Percentiles rank a stretch among this genome's conserved stretches.
Conservation (phyloP, 2,113 vertebrate genomes). For the Anarrhichthys ocellatus region DNA sequence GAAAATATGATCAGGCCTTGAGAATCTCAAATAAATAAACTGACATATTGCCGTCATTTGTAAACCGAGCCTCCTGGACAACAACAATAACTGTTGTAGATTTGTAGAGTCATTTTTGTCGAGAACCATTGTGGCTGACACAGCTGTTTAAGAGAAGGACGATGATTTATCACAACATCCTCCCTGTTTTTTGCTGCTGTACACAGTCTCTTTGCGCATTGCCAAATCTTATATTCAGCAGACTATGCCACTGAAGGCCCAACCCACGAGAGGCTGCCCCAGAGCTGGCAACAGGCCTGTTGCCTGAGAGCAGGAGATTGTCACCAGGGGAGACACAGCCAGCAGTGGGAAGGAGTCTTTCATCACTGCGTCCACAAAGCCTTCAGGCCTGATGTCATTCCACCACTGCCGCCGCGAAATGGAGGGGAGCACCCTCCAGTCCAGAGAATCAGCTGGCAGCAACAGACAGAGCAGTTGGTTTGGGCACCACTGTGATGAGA, state of each 20-base stretch:
- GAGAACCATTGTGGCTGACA: not conserved
- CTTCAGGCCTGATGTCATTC: conserved; percentile 21
- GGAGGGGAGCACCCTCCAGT: not conserved
- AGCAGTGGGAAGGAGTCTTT: conserved; percentile 3
- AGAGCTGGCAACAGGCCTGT: not conserved
- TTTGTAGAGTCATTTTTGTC: conserved; percentile 1
- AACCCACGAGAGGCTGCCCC: not conserved
- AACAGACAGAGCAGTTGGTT: not conserved
- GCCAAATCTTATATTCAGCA: conserved; percentile 9
- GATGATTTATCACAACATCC: not conserved
- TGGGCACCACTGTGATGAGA: conserved; percentile 13
- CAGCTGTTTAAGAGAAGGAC: not conserved
- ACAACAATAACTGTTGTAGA: not conserved
- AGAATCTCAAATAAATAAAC: conserved; percentile 11
- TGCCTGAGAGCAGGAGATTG: conserved; percentile 5
- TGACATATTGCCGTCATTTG: not conserved
- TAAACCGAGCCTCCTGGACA: not conserved
- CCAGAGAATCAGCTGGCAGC: conserved; percentile 29
- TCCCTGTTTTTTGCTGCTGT: not conserved
- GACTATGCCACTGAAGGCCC: not conserved
- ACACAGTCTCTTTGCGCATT: not conserved
- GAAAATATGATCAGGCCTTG: not conserved
- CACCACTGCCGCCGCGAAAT: conserved; percentile 1
- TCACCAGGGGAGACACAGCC: not conserved
- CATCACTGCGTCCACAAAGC: conserved; percentile 15